phyloP scores from a whole-genome alignment of 2,888 invertebrate genomes.

The Nineta flava region DNA sequence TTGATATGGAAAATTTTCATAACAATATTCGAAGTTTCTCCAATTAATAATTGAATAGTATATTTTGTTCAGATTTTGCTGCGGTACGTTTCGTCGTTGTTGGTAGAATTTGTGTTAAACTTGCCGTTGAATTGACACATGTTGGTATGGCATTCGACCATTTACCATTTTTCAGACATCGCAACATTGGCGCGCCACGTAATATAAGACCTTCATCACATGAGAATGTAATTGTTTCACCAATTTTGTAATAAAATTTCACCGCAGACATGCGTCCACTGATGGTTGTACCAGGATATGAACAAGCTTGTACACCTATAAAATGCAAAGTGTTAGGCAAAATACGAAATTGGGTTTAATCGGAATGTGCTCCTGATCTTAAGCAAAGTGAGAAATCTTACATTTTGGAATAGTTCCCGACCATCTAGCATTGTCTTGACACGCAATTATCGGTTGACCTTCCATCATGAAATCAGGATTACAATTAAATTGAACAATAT shows the following conservation, averaged over 20 bases:
- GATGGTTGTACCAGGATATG: conserved; percentile 74
- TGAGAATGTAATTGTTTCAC: conserved; percentile 69
- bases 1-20: too few species aligned
- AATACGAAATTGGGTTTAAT: neutral
- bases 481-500: conserved; percentile 76
- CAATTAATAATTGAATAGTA: neutral
- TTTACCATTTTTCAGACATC: conserved; percentile 67
- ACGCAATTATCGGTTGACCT: conserved; percentile 77
- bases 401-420: conserved; percentile 72
- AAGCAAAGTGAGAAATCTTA: conserved; percentile 25
- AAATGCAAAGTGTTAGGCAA: conserved; percentile 4
- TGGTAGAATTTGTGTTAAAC: neutral
- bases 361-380: neutral
- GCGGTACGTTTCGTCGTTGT: neutral
- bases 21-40: too few species aligned
- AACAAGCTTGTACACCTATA: conserved; percentile 62
- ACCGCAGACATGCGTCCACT: conserved; percentile 74
- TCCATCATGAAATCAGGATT: conserved; percentile 79
- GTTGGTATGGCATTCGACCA: conserved; percentile 77
- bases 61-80: neutral
- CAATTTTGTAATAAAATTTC: conserved; percentile 76
- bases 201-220: conserved; percentile 63
- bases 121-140: conserved; percentile 28
- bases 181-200: conserved; percentile 59
- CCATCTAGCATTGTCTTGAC: conserved; percentile 78